Base-by-base conservation (phyloP, 2,113 vertebrate species). In the Cichladusa arquata region DNA sequence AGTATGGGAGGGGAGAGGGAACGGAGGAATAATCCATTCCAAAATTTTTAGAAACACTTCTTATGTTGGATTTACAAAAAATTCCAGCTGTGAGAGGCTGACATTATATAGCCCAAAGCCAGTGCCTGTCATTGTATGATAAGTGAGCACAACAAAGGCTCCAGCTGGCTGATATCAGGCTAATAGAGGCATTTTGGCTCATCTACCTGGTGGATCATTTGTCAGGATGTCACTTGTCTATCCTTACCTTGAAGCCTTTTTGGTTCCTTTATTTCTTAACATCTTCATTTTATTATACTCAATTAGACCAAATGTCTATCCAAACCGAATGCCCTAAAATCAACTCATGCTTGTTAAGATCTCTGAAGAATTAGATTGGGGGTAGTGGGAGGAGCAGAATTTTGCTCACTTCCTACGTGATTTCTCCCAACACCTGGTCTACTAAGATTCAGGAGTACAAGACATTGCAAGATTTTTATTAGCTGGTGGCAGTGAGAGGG, bases 151-250 rank as follows among this genome's bases (percentile, higher is more conserved):
- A 86, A 94, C 96, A 90, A 91, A 96, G 86, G 53, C 86, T 97
- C 94, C 97, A 97, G 97, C 97, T 97, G 97, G 92, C 90, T 96
- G 84, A 86, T 96, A 86, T 91, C 81, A 88, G 94, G 58, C 93
- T 97, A 97, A 96, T 96, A 90, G 91, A 97, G 85, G 87, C 64
- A 84, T 92, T 97, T 72, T 95, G 95, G 94, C 88, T 95, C 65
- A 81, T 92, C 91, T 96, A 96, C 96, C 93, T 97, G 91, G 88
- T 79, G 51, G 56, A 87, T 54, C 86, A 85, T 95, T 95, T 95
- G 79, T 91, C 89, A 65, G 90, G 65, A 90, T 97, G 85, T 94
- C 93, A 96, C 33, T 73, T 96, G 45, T 72, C 87, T 96, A 56
- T 97, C 81, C 85, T 83, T 88, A 92, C 81, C 89, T 95, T 90